These are phyloP conservation scores for Catharus fuscescens DNA, from an alignment of 2,113 vertebrate genomes.

Conservation along the genomic window DNA sequence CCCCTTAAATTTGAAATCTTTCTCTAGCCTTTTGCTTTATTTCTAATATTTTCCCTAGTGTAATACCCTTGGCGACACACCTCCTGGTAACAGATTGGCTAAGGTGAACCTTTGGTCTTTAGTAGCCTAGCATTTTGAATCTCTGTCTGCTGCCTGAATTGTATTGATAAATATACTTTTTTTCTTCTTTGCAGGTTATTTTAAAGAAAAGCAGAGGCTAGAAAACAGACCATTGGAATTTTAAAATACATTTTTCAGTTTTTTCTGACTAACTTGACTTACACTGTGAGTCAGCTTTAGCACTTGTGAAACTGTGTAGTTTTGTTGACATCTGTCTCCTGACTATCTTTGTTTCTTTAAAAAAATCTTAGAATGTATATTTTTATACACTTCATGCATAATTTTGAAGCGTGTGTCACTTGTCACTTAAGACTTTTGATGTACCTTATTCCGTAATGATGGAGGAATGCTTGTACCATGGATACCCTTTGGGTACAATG, in stretches of 20 bases:
- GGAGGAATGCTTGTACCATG: not conserved
- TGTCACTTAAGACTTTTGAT: not conserved
- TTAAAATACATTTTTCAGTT: not conserved
- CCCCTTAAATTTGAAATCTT: not conserved
- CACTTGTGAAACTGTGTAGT: not conserved
- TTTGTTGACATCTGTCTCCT: not conserved
- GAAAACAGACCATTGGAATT: conserved; percentile 43
- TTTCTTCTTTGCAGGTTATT: conserved; percentile 71
- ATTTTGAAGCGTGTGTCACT: not conserved
- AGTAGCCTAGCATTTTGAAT: not conserved
- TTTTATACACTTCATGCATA: not conserved
- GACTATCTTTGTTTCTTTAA: not conserved
- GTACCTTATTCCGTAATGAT: not conserved
- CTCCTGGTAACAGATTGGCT: not conserved
- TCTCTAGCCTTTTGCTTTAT: not conserved
- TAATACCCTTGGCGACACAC: not conserved
- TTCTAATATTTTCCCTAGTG: not conserved
- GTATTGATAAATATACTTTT: conserved; percentile 13
- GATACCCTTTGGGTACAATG: not conserved
- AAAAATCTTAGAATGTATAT: not conserved
- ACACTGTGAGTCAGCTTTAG: not conserved
- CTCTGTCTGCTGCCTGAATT: not conserved
- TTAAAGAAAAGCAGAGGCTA: conserved; percentile 82
- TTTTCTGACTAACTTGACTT: not conserved
- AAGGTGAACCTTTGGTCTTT: not conserved